phyloP scores from a whole-genome alignment of 2,797 vertebrate genomes.

The Bothrops alternatus region DNA sequence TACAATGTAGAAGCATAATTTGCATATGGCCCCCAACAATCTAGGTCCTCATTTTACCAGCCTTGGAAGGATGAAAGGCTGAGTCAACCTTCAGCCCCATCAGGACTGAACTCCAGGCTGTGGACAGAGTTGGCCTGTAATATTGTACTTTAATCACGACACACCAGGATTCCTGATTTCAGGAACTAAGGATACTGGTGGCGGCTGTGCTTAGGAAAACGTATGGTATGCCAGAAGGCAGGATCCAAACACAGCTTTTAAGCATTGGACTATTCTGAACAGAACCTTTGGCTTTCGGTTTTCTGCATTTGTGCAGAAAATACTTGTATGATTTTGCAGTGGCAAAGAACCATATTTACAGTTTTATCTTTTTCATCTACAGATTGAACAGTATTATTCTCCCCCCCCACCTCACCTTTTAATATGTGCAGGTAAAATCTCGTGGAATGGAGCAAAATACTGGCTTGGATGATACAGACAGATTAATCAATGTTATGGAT shows the following conservation, averaged over 20 bases:
- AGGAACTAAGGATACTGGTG: background rate
- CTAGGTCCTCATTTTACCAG: background rate
- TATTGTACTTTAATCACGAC: background rate
- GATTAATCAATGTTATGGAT: slow-evolving; percentile 52
- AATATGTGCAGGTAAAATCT: slow-evolving; percentile 74
- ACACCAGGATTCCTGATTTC: background rate
- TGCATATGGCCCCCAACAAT: background rate
- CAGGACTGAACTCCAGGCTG: background rate
- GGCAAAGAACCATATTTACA: no score
- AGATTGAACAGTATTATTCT: background rate
- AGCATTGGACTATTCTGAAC: background rate
- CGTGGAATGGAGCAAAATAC: slow-evolving; percentile 75
- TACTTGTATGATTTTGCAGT: background rate
- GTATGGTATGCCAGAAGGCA: background rate
- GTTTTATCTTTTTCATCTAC: background rate
- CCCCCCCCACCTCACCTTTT: background rate
- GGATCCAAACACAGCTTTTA: background rate
- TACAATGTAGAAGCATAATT: background rate
- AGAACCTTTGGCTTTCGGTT: background rate
- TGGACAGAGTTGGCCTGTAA: background rate
- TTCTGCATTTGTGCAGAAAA: background rate
- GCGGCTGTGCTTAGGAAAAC: background rate
- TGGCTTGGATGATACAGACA: no score
- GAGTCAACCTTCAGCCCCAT: background rate
- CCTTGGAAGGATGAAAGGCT: background rate